phyloP scores from a whole-genome alignment of 2,888 invertebrate species.

The Ophioninae sp. region DNA sequence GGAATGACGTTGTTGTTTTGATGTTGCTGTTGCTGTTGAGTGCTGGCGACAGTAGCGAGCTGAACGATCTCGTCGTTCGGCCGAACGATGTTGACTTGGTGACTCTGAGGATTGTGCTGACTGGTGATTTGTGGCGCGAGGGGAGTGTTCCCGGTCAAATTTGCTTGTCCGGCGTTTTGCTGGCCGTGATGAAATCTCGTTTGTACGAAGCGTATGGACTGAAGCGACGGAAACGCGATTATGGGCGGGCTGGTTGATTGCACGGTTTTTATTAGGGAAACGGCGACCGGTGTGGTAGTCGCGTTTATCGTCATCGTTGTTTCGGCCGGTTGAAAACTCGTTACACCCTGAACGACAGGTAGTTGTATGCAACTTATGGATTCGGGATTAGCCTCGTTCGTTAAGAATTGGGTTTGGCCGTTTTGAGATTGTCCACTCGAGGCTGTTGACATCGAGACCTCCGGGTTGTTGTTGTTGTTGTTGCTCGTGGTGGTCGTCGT shows the following conservation, averaged over 20 bases:
- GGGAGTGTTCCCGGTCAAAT: constrained; percentile 43
- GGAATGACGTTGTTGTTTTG: constrained; percentile 58
- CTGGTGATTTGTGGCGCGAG: constrained; percentile 57
- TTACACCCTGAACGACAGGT: constrained; percentile 73
- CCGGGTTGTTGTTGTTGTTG: constrained; percentile 60
- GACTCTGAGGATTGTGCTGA: constrained; percentile 65
- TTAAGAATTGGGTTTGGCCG: constrained; percentile 68
- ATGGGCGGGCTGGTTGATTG: constrained; percentile 77
- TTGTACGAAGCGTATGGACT: constrained; percentile 78
- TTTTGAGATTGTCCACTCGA: constrained; percentile 46
- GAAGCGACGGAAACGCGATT: constrained; percentile 77
- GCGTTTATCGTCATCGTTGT: constrained; percentile 60
- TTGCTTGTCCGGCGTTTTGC: constrained; percentile 50
- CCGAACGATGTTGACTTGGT: constrained; percentile 74
- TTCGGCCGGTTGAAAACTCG: constrained; percentile 73
- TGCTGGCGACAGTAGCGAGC: constrained; percentile 62
- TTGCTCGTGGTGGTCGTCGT: constrained; percentile 45
- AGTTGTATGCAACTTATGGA: constrained; percentile 76
- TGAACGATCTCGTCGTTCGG: constrained; percentile 74
- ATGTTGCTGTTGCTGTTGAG: constrained; percentile 57
- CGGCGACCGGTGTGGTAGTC: constrained; percentile 71
- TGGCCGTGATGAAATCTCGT: constrained; percentile 72
- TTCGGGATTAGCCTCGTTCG: constrained; percentile 56
- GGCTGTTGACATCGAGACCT: constrained; percentile 67
- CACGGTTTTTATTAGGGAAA: constrained; percentile 76